These are phyloP conservation scores for Platycercus adscitus DNA, from an alignment of 2,113 vertebrate genomes.

Conservation along the genomic window DNA sequence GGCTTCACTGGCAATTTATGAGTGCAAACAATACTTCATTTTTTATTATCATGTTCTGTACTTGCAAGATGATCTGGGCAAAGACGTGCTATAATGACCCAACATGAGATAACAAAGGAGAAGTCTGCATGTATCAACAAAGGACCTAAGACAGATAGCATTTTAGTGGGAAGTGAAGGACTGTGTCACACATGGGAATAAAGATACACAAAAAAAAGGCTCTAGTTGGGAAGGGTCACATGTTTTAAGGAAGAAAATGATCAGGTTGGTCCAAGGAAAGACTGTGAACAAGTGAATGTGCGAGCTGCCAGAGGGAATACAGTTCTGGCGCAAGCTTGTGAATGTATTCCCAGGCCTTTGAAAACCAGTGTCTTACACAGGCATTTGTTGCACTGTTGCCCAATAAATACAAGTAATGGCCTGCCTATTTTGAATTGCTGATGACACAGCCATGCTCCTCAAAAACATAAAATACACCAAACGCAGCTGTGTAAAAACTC, in stretches of 20 bases:
- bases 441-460: neutral
- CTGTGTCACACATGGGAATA: neutral
- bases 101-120: neutral
- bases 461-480: neutral
- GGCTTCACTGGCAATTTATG: neutral
- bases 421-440: neutral
- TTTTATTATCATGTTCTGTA: fast-evolving
- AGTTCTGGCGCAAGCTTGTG: neutral
- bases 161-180: neutral
- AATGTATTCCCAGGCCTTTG: neutral
- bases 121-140: neutral
- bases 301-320: neutral
- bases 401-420: neutral
- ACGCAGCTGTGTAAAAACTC: neutral
- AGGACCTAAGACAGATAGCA: neutral
- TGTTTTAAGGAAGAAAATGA: neutral
- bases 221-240: neutral
- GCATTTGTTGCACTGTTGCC: neutral
- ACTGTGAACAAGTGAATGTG: neutral
- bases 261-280: neutral
- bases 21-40: neutral
- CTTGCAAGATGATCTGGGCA: neutral
- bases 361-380: neutral
- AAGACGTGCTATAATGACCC: neutral
- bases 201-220: neutral